Base-by-base conservation (phyloP, 1,140 invertebrate species). In the Neuroterus valhalla region DNA sequence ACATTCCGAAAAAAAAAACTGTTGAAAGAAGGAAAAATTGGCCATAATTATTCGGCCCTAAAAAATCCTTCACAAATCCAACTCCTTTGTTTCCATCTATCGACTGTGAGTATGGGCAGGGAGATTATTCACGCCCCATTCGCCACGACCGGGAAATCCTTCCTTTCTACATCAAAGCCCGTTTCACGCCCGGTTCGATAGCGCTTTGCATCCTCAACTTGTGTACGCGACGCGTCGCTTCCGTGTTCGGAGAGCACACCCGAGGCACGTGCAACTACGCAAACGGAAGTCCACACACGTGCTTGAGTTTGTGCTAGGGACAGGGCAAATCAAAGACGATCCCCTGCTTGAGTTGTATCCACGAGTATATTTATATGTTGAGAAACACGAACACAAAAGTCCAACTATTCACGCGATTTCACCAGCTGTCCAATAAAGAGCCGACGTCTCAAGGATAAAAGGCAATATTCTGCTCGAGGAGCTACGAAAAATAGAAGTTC, bases 111-210 rank as follows among this genome's bases (percentile, higher is more conserved):
- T 62, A 62, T 15, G 31, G 3, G 55, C 55, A 26, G 26, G 55
- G 15, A 38, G 81, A 82, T 82, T 82, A 81, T 82, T 81, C 55
- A 77, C 72, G 75, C 72, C 80, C 68, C 69, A 81, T 82, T 66
- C 73, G 46, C 72, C 42, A 74, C 72, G 68, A 78, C 81, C 80
- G 70, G 76, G 72, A 78, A 82, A 80, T 82, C 74, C 72, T 77
- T 69, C 66, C 78, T 78, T 78, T 78, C 68, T 75, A 78, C 74
- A 81, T 82, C 81, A 80, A 80, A 82, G 80, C 75, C 80, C 71
- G 78, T 76, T 82, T 81, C 74, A 81, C 78, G 78, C 76, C 72
- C 75, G 73, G 74, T 82, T 82, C 82, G 70, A 78, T 77, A 70
- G 70, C 52, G 67, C 67, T 74, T 42, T 75, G 72, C 78, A 79